A percentile compares a stretch with the other conserved stretches of the same genome.
These are phyloP conservation scores for Siniperca obscura DNA, from an alignment of 2,797 vertebrate species.

Conservation along the genomic window DNA sequence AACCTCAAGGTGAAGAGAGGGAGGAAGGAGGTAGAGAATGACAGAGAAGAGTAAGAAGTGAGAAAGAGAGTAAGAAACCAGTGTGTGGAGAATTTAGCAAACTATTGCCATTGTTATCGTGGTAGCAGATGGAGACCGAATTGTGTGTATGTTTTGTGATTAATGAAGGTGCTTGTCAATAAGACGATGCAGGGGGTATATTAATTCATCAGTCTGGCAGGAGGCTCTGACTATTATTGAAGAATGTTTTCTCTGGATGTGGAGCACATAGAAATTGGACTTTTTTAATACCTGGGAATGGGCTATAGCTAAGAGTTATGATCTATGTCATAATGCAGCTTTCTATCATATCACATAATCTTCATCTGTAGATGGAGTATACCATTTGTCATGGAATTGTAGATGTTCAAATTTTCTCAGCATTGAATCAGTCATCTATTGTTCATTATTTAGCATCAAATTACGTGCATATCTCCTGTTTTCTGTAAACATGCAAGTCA, in stretches of 20 bases:
- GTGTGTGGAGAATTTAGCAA: constrained; percentile 32
- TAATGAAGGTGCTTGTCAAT: constrained; percentile 73
- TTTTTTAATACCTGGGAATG: background rate
- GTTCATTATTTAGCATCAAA: background rate
- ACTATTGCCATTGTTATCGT: constrained; percentile 57
- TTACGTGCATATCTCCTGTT: background rate
- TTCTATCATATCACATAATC: background rate
- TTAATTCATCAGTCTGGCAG: constrained; percentile 73
- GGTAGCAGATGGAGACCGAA: constrained; percentile 66
- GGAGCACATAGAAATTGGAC: constrained; percentile 25
- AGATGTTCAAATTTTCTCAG: background rate
- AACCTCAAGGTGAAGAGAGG: constrained; percentile 29
- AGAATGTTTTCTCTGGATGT: constrained; percentile 42
- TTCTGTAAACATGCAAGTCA: background rate
- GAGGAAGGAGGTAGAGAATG: constrained; percentile 17
- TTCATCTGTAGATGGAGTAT: background rate
- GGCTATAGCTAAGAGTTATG: background rate
- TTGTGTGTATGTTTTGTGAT: constrained; percentile 66
- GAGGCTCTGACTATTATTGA: constrained; percentile 51
- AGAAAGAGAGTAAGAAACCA: background rate
- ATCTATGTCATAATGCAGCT: background rate
- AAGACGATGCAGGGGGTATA: constrained; percentile 66
- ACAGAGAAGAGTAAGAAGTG: constrained; percentile 22
- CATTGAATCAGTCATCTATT: background rate
- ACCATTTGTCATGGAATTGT: background rate